Evolutionary conservation across 30 jellyfish, hydroid and myxozoan species (phyloP), one percentile per base, ranked within the genome.

Genomic region (Pelagia noctiluca): DNA sequence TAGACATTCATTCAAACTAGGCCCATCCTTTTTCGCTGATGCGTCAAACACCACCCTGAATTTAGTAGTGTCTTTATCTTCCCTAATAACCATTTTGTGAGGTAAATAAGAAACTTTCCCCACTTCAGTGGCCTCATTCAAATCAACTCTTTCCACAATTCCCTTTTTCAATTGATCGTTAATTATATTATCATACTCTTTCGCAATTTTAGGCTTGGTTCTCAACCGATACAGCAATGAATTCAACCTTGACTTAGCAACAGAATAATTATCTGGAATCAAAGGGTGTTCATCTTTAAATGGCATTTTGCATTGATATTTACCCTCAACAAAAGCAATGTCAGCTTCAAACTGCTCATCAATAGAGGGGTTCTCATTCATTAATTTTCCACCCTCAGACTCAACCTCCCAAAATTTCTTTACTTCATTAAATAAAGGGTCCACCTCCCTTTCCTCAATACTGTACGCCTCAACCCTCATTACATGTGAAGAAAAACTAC

Each of bases 391-490:
- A 25, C 46, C 46, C 50, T 13, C 36, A 23, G 36, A 13, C 28
- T 64, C 77, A 18, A 64, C 36, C 11, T 64, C 57, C 57, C 57
- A 42, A 42, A 42, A 42, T 42, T 42, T 42, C 57, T 42, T 42
- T 42, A 42, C 16, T 5, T 42, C 57, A 42, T 8, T 5, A 42
- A 42, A 5, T 5, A 42, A 16, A 42, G 57, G 57, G 57, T 42
- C 57, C 57, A 42, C 8, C 57, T 42, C 57, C 57, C 57, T 42
- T 42, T 42, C 57, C n/a, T n/a, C n/a, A n/a, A n/a, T n/a, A 42
- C 46, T 22, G 16, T 16, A 42, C 8, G 57, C 57, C 16, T 42
- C 57, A 42, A 42, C 16, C 16, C 57, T 42, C 57, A 42, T 42
- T 42, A 42, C 57, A 42, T 42, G 57, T 42, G 57, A 42, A 5